These are phyloP conservation scores for Rhinichthys osculus DNA, from an alignment of 2,797 vertebrate genomes.

Conservation along the genomic window DNA sequence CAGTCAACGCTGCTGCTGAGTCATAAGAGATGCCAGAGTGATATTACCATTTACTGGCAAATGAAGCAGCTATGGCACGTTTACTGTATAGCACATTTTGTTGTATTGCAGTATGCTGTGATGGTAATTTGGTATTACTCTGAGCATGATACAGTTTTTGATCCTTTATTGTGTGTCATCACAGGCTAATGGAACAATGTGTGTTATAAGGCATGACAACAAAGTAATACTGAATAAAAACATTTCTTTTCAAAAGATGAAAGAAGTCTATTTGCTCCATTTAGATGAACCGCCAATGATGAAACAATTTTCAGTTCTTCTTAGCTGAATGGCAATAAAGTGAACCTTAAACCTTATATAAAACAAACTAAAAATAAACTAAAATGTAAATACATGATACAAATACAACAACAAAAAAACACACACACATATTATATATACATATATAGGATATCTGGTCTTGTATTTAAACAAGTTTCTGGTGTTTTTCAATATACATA, in stretches of 20 bases:
- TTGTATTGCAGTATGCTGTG: slow-evolving; percentile 22
- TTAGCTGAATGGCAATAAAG: background rate
- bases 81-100: slow-evolving; percentile 10
- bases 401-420: background rate
- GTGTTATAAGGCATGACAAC: background rate
- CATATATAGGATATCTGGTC: background rate
- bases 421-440: background rate
- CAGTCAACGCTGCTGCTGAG: slow-evolving; percentile 13
- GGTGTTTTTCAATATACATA: background rate
- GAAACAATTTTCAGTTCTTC: background rate
- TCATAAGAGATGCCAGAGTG: slow-evolving; percentile 17
- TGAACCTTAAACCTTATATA: background rate
- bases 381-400: background rate
- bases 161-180: background rate
- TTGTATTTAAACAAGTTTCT: background rate
- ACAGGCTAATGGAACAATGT: background rate
- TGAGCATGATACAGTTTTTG: background rate
- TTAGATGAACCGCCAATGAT: background rate
- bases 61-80: background rate
- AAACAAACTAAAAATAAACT: background rate
- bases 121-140: background rate
- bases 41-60: slow-evolving; percentile 23
- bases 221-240: background rate
- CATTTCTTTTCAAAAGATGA: background rate
- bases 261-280: background rate